A percentile compares a stretch with the other conserved stretches of the same genome.
Evolutionary conservation across 2,113 vertebrate species (phyloP).

Genomic region (Cromileptes altivelis): DNA sequence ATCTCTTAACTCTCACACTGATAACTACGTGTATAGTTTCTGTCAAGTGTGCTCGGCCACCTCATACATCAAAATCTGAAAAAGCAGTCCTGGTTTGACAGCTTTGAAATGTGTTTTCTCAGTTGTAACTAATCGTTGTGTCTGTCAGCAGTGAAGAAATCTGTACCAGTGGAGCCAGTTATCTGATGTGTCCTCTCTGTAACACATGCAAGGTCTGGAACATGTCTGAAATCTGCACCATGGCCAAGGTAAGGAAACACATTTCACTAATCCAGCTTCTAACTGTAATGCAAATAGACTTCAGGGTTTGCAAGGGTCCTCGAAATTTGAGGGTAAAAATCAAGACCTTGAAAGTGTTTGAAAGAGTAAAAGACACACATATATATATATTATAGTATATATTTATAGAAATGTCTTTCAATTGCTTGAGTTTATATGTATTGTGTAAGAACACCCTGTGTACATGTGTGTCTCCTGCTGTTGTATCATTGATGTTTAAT

Average conservation of each 20-base stretch:
- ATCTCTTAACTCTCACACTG: not conserved
- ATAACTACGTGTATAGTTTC: not conserved
- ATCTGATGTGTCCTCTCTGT: constrained; percentile 87
- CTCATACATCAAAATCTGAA: not conserved
- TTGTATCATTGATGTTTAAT: too few relatives aligned
- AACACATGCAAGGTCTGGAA: constrained; percentile 86
- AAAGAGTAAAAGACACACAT: too few relatives aligned
- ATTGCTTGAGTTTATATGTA: too few relatives aligned
- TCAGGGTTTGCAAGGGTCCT: too few relatives aligned
- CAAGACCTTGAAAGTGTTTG: too few relatives aligned
- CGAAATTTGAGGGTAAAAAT: too few relatives aligned
- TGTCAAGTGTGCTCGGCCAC: not conserved
- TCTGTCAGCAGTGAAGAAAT: constrained; percentile 84
- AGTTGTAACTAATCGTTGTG: constrained; percentile 29
- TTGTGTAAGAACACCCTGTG: too few relatives aligned
- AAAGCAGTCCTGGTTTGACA: not conserved
- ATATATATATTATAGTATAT: too few relatives aligned
- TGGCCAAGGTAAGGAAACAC: constrained; percentile 83
- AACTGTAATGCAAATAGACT: not conserved
- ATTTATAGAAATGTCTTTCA: too few relatives aligned
- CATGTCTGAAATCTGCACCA: constrained; percentile 88
- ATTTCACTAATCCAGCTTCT: not conserved
- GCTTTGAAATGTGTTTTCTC: constrained; percentile 13
- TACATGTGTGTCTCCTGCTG: too few relatives aligned
- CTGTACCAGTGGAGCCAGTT: constrained; percentile 78